Conservation (phyloP, 1,140 invertebrate species). For the Piezodorus guildinii region DNA sequence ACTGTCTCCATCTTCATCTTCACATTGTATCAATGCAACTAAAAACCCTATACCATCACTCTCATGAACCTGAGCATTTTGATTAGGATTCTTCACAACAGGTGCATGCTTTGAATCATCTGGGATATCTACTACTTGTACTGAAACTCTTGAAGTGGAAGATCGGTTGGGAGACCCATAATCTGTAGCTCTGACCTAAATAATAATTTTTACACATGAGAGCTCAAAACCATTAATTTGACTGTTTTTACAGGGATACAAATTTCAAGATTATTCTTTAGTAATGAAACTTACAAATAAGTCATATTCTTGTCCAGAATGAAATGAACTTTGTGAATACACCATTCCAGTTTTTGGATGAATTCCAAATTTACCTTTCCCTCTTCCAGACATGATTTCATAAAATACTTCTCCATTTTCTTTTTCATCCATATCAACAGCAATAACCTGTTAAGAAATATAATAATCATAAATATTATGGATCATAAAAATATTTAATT, state of each 20-base stretch:
- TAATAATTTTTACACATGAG: background rate
- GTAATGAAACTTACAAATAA: conserved; percentile 46
- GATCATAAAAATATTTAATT: too few relatives aligned
- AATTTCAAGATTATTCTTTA: background rate
- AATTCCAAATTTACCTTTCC: conserved; percentile 63
- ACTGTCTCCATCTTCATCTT: conserved; percentile 68
- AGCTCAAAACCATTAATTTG: too few relatives aligned
- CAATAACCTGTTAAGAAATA: conserved; percentile 54
- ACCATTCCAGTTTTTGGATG: conserved; percentile 68
- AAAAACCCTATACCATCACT: conserved; percentile 72
- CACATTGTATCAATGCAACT: conserved; percentile 66
- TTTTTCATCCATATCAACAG: conserved; percentile 70
- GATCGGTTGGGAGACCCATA: conserved; percentile 55
- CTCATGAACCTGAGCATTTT: conserved; percentile 64
- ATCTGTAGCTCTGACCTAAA: conserved; percentile 68
- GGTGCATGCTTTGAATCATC: conserved; percentile 50
- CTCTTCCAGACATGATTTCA: conserved; percentile 61
- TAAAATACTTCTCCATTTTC: conserved; percentile 70
- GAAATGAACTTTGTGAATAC: conserved; percentile 53
- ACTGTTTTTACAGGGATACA: too few relatives aligned
- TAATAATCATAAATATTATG: too few relatives aligned
- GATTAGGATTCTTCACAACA: conserved; percentile 46
- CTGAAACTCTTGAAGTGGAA: conserved; percentile 54
- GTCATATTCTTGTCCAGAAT: conserved; percentile 64
- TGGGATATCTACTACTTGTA: conserved; percentile 47